A percentile compares a stretch with the other conserved stretches of the same genome.
Conservation (phyloP, 2,888 invertebrate genomes). For the Coleophora flavipennella region DNA sequence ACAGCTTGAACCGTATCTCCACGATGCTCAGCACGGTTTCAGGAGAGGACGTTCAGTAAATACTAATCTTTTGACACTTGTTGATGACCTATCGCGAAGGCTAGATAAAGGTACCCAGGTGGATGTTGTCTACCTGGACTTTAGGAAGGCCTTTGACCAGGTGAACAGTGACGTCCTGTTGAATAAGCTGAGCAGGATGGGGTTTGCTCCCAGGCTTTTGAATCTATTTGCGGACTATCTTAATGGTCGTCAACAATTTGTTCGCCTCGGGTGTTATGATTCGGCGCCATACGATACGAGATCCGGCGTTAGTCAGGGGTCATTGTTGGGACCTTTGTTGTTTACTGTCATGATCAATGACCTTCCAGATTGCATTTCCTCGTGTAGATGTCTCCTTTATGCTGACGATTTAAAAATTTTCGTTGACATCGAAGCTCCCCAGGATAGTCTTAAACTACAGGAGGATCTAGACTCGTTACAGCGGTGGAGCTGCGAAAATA, state of each 20-base stretch:
- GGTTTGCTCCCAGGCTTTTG: background rate
- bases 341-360: too few relatives aligned
- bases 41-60: constrained; percentile 3
- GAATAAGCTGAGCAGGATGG: background rate
- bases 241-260: constrained; percentile 1
- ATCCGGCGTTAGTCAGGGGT: constrained; percentile 1
- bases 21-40: constrained; percentile 7
- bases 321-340: too few relatives aligned
- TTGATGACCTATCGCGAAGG: background rate
- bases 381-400: too few relatives aligned
- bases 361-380: too few relatives aligned
- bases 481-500: too few relatives aligned
- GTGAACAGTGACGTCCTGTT: constrained; percentile 3
- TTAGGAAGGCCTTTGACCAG: constrained; percentile 3
- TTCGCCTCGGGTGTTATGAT: background rate
- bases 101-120: constrained; percentile 4
- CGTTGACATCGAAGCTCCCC: too few relatives aligned
- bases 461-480: too few relatives aligned
- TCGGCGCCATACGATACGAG: constrained; percentile 1
- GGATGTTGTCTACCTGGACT: constrained; percentile 5
- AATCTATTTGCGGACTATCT: constrained; percentile 1
- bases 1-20: constrained; percentile 3
- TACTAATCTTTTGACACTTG: constrained; percentile 3
- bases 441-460: too few relatives aligned
- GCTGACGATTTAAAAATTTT: too few relatives aligned